These are phyloP conservation scores for Sepioteuthis lessoniana DNA, from an alignment of 2,888 invertebrate genomes.

Conservation along the genomic window DNA sequence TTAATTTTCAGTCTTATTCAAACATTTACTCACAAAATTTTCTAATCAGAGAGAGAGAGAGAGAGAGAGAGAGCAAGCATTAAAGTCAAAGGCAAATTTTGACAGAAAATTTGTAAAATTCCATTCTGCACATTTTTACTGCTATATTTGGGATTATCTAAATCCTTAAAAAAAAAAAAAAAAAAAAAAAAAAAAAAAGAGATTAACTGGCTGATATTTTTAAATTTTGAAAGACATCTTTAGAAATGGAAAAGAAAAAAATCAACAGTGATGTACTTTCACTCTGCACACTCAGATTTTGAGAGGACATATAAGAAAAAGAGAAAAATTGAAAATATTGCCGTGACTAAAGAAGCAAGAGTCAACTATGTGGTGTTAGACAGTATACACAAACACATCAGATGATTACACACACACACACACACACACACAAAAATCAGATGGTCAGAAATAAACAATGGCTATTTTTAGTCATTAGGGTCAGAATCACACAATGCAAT, in stretches of 20 bases:
- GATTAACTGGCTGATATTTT: neutral
- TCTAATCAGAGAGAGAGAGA: neutral
- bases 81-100: neutral
- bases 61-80: neutral
- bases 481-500: neutral
- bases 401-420: neutral
- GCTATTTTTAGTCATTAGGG: neutral
- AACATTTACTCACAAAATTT: too few relatives aligned
- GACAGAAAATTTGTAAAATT: neutral
- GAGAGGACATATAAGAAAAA: neutral
- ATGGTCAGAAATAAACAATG: neutral
- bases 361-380: neutral
- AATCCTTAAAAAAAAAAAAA: neutral
- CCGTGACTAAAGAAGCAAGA: neutral
- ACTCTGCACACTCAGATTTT: neutral
- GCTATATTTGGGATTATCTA: neutral
- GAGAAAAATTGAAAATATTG: neutral
- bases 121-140: neutral
- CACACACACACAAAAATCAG: too few relatives aligned
- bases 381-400: neutral
- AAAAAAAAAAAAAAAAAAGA: too few relatives aligned
- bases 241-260: neutral
- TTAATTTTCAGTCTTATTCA: neutral
- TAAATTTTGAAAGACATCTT: neutral
- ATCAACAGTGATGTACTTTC: neutral